Evolutionary conservation across 2,113 vertebrate species (phyloP), one percentile per base, ranked within the genome.

Genomic region (Helogale parvula): DNA sequence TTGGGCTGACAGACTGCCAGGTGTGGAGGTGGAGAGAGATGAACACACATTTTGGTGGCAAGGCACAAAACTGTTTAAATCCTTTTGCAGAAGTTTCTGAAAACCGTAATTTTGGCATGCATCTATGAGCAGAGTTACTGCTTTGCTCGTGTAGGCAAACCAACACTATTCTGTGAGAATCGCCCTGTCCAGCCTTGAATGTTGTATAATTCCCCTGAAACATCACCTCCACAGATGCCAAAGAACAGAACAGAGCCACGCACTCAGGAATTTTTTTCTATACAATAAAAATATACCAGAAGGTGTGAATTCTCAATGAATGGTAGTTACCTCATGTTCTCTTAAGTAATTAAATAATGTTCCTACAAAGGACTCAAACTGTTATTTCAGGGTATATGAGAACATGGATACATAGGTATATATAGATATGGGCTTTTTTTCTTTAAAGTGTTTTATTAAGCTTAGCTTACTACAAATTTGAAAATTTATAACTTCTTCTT

Each of bases 11-110:
- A 97, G 91, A 90, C 90, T 98, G 97, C 98, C 98, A 98, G 97
- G 97, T 98, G 98, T 98, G 97, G 98, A 98, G 97, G 98, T 98
- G 98, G 98, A 96, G 97, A 96, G 94, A 97, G 97, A 98, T 91
- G 97, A 96, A 97, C 95, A 96, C 97, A 98, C 96, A 98, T 98
- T 98, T 98, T 87, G 84, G 97, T 97, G 92, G 95, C 97, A 95
- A 97, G 84, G 95, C 95, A 97, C 52, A 93, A 93, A 98, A 97
- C 97, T 97, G 97, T 96, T 98, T 94, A 97, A 98, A 97, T 97
- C 81, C 68, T 97, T 88, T 92, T 98, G 72, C 85, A 96, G 96
- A 98, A 96, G 90, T 98, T 97, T 97, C 92, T 95, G 88, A 94
- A 97, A 95, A 97, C 88, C 97, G 41, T 96, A 96, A 96, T 97